A percentile compares a stretch with the other conserved stretches of the same genome.
These are phyloP conservation scores for Tricholaema leucomelas DNA, from an alignment of 2,113 vertebrate genomes.

Conservation along the genomic window DNA sequence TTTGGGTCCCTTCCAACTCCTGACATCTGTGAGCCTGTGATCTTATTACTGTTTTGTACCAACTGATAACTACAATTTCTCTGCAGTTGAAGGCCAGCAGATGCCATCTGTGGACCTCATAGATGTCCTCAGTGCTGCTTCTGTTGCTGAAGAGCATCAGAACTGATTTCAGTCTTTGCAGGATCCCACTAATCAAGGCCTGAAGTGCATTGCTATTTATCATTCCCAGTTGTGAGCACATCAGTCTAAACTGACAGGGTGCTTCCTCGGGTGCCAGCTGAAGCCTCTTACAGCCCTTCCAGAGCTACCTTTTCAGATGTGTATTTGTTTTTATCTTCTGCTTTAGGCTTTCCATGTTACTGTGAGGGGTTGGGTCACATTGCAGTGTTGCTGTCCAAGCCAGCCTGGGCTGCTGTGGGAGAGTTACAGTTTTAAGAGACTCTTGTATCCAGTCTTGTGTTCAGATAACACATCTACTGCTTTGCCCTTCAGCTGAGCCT, in stretches of 20 bases:
- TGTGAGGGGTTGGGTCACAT: neutral
- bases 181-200: neutral
- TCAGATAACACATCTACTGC: neutral
- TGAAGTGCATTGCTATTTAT: neutral
- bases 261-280: neutral
- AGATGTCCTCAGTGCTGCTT: neutral
- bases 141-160: neutral
- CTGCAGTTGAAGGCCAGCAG: neutral
- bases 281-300: neutral
- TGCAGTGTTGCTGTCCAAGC: neutral
- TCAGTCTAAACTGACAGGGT: neutral
- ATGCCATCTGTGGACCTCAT: conserved; percentile 1
- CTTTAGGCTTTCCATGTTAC: neutral
- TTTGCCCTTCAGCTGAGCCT: conserved; percentile 14
- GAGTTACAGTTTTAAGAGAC: neutral
- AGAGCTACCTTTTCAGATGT: neutral
- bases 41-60: neutral
- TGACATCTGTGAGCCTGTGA: too few species aligned
- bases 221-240: neutral
- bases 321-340: conserved; percentile 3
- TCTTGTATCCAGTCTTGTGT: conserved; percentile 1
- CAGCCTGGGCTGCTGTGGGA: conserved; percentile 3
- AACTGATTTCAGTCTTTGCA: neutral
- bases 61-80: neutral
- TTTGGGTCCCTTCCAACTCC: too few species aligned